Base-by-base conservation (phyloP, 37 sponge, comb jelly and placozoan species). In the Aphrocallistes beatrix region DNA sequence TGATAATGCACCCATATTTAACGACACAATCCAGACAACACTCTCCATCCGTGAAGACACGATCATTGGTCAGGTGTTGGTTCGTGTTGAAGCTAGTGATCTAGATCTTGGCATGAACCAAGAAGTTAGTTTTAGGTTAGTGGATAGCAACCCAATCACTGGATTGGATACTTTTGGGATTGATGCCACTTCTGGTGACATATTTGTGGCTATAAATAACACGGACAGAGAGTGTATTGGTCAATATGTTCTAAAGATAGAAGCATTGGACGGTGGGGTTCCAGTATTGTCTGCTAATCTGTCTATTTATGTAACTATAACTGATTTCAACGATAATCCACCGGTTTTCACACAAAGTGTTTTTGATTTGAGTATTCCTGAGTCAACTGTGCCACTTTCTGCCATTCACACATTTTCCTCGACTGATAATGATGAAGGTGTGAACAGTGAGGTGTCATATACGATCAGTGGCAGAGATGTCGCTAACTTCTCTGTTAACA, bases 301-400 rank as follows among this genome's bases (percentile, higher is more conserved):
- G 13, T 16, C 45, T 16, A 42, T 42, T 42, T 42, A 6, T 16
- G 51, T 87, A 36, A 23, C 36, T 21, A 47, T 88, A 0, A 83
- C 45, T 51, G 88, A 83, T 23, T 37, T 75, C 21, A 88, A 88
- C 83, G 84, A 83, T 39, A 39, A 42, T 37, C 1, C 38, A 23
- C 87, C 87, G 17, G 38, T 82, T 47, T 50, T 87, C 23, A 37
- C 23, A 13, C 39, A 39, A 28, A 1, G 28, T 1, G 36, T n/a
- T 82, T 17, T 1, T 37, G 48, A 82, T 36, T 1, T 38, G 21
- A 30, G 21, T 48, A 50, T 82, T 16, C 23, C n/a, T 1, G 87
- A 87, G 36, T 50, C 9, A 36, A 10, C 37, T 21, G 1, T 49
- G 39, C 37, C 38, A 13, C n/a, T 34, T 36, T 36, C 32, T 39